phyloP scores from a whole-genome alignment of 2,113 vertebrate genomes.

The Burhinus bistriatus region DNA sequence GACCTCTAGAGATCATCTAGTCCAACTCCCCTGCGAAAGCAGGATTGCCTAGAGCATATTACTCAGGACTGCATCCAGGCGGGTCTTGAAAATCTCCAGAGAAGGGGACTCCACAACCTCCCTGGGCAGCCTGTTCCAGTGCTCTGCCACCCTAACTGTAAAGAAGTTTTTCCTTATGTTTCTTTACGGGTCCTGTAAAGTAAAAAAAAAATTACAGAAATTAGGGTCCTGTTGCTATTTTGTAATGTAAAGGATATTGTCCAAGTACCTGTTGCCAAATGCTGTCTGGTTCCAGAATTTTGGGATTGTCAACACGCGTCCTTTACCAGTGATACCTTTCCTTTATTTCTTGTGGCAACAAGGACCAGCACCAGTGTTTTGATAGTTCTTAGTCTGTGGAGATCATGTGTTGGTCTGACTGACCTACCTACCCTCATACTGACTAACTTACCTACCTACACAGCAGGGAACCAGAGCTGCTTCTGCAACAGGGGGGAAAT shows the following conservation, averaged over 20 bases:
- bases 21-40: no score
- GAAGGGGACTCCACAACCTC: no score
- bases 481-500: not conserved
- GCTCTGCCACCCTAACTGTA: no score
- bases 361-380: not conserved
- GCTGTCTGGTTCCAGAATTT: not conserved
- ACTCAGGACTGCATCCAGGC: no score
- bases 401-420: not conserved
- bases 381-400: not conserved
- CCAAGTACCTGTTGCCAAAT: not conserved
- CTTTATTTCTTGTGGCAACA: not conserved
- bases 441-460: not conserved
- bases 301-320: not conserved
- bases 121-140: no score
- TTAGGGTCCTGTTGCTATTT: not conserved
- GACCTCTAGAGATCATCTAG: no score
- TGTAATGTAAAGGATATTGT: not conserved
- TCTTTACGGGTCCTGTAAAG: no score
- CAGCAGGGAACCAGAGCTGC: not conserved
- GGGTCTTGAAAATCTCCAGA: no score
- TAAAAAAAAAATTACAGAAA: no score
- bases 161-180: no score
- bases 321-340: not conserved
- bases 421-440: not conserved
- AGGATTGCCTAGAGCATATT: no score